These are phyloP conservation scores for Remorina albescens DNA, from an alignment of 2,797 vertebrate genomes.

Conservation along the genomic window DNA sequence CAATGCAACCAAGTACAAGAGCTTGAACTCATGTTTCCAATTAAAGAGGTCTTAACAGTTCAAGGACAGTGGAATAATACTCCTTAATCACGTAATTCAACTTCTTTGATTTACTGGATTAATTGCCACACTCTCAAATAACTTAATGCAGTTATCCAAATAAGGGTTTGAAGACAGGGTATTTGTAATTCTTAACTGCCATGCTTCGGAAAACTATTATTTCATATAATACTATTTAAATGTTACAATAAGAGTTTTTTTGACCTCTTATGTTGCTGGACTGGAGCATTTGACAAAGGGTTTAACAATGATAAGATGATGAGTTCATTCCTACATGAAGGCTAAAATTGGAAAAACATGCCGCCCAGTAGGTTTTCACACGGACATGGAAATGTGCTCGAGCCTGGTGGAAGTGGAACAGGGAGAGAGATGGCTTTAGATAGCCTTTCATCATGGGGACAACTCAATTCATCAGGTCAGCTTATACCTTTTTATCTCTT, in stretches of 20 bases:
- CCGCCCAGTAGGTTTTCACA: constrained; percentile 6
- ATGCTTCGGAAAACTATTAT: not conserved
- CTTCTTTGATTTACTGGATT: not conserved
- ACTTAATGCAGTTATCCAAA: not conserved
- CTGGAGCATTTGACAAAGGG: constrained; percentile 1
- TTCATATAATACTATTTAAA: not conserved
- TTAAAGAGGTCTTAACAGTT: constrained; percentile 11
- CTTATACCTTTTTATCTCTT: constrained; percentile 64
- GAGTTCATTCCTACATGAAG: not conserved
- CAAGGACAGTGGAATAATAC: not conserved
- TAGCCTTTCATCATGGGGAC: constrained; percentile 51
- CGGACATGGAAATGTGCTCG: constrained; percentile 35
- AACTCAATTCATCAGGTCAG: constrained; percentile 58
- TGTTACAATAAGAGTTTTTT: not conserved
- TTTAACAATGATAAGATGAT: not conserved
- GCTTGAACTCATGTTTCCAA: constrained; percentile 4
- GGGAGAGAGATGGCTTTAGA: constrained; percentile 48
- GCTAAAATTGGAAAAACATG: constrained; percentile 10
- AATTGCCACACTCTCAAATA: not conserved
- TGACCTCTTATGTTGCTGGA: not conserved
- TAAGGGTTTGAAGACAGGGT: no score
- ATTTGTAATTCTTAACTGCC: not conserved
- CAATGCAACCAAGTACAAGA: not conserved
- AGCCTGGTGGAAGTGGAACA: constrained; percentile 35
- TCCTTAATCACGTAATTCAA: no score